Base-by-base conservation (phyloP, 1,140 invertebrate genomes). In the Araneus ventricosus region DNA sequence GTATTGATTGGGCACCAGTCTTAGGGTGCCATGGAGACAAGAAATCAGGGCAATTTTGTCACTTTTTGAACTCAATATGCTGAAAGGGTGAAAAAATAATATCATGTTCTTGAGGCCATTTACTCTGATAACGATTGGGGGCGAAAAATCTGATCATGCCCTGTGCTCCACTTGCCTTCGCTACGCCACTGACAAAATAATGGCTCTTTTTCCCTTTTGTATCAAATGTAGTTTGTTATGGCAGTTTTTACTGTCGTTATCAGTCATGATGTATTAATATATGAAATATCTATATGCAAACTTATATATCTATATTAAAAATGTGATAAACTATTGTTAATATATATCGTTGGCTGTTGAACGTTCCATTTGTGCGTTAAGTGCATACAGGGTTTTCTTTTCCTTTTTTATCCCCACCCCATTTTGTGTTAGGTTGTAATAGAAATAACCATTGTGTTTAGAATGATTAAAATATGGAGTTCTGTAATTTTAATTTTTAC, bases 291-390 rank as follows among this genome's bases (percentile, higher is more conserved):
- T 86, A 59, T 57, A 86, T 86, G 84, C 41, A 88, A 84, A 52
- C 45, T 45, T 84, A 27, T 84, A 70, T 88, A 88, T 88, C 37
- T 88, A 88, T 88, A 88, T 88, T 88, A 30, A 67, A 87, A 70
- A 88, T 88, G 87, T 88, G 87, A 88, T 88, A 88, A 88, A 88
- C 87, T 88, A 45, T 88, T 88, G 87, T 70, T 88, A 88, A 63
- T 88, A 84, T 84, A 75, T 88, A 70, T 67, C 24, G 61, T 88
- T 88, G 61, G 67, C 67, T 75, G 87, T 88, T 88, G 30, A 88
- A 41, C 30, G 41, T 30, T 70, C 67, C 61, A 70, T 41, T 88
- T 88, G 87, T 88, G 87, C 87, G 37, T 70, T 39, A 75, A 88
- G 39, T 75, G 85, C 57, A 70, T 37, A 70, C 24, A 88, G 22